A percentile compares a stretch with the other conserved stretches of the same genome.
Evolutionary conservation across 2,113 vertebrate species (phyloP).

Genomic region (Acrocephalus kingi): DNA sequence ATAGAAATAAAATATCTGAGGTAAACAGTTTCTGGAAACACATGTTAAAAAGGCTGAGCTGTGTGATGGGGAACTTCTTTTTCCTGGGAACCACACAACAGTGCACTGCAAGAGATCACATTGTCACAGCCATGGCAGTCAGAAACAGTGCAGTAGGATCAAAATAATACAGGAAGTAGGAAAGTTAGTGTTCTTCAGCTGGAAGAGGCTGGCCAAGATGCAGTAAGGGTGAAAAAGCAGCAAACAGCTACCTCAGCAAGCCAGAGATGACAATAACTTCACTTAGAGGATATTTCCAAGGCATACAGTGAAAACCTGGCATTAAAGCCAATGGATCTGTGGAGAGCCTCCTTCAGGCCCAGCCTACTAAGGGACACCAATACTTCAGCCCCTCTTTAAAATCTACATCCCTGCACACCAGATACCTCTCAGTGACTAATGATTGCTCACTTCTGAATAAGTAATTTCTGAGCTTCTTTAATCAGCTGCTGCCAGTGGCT

Average conservation of each 20-base stretch:
- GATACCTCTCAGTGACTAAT: neutral
- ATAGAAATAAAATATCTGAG: neutral
- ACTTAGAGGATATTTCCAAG: neutral
- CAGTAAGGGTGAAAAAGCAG: neutral
- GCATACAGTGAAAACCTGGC: neutral
- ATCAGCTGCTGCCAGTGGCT: neutral
- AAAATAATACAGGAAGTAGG: neutral
- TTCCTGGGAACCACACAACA: accelerated
- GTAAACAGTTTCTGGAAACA: neutral
- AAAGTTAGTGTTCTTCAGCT: neutral
- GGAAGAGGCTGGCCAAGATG: neutral
- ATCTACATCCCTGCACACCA: neutral
- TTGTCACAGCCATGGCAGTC: neutral
- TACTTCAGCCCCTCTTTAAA: neutral
- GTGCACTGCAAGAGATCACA: neutral
- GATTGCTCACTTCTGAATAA: neutral
- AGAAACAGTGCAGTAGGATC: neutral
- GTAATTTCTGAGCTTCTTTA: neutral
- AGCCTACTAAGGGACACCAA: neutral
- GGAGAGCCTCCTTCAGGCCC: neutral
- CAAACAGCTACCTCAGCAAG: neutral
- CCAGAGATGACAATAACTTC: neutral
- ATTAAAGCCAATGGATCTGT: neutral
- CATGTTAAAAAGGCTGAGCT: neutral
- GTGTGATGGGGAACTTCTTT: neutral